Base-by-base conservation (phyloP, 1,140 invertebrate genomes). In the Calliopsis andreniformis region DNA sequence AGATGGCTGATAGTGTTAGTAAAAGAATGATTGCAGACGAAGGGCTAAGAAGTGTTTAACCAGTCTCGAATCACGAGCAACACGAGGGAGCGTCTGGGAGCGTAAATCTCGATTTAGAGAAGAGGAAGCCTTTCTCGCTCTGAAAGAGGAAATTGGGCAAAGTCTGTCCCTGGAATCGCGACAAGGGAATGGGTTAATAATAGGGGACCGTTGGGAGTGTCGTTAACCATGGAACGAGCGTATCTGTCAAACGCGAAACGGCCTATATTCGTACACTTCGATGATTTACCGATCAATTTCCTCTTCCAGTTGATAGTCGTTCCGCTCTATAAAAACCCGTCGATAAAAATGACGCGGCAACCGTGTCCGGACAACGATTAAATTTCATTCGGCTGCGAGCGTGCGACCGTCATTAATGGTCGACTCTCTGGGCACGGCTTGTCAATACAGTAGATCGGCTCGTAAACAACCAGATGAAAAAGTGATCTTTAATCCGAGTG, bases 331-430 rank as follows among this genome's bases (percentile, higher is more conserved):
- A 67, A 82, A 79, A 82, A 59, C 59, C 47, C 14, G 32, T 23
- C 69, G 70, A 79, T 69, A 82, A 83, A 82, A 83, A 70, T 82
- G 66, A 81, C 59, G 76, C 16, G 66, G 68, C 63, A 59, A 39
- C 49, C 42, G 49, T 51, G 20, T 61, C 23, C 42, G 51, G 53
- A 49, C 28, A 66, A 55, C 81, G 75, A 82, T 83, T 83, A 83
- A 84, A 83, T 83, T 76, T 82, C 79, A 66, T 58, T 76, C 59
- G 59, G n/a, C 70, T 10, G 4, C 35, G 35, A 35, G 30, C 43
- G 43, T 30, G 45, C 30, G 63, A 63, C 62, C 64, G 63, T 72
- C 76, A 67, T 78, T 80, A 80, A 80, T 72, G 76, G 49, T 23
- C 42, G 62, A 42, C 35, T 76, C 47, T 45, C 39, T 45, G 55